These are phyloP conservation scores for Junonia oenone DNA, from an alignment of 2,888 invertebrate species.

Conservation along the genomic window DNA sequence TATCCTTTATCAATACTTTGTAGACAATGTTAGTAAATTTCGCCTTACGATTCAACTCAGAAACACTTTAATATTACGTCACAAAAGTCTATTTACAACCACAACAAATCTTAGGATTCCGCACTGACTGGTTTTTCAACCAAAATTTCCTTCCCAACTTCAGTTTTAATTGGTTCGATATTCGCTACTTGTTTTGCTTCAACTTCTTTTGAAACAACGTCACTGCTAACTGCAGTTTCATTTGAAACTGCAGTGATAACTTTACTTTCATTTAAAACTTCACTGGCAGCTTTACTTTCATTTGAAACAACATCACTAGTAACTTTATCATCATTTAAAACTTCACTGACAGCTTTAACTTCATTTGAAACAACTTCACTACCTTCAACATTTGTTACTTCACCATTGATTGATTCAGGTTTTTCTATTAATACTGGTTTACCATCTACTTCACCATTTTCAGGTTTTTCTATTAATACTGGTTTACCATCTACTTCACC, in stretches of 20 bases:
- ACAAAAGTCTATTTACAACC: slow-evolving; percentile 1
- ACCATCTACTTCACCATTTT: too few relatives aligned
- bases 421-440: slow-evolving; percentile 40
- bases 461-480: slow-evolving; percentile 39
- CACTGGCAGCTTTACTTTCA: neutral
- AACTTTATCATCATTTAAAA: neutral
- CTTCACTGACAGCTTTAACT: neutral
- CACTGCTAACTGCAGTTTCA: neutral
- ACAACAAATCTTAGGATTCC: neutral
- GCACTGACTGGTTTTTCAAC: neutral
- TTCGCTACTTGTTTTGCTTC: neutral
- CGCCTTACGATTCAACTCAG: slow-evolving; percentile 7
- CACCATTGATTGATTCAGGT: too few relatives aligned
- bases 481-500: slow-evolving; percentile 26
- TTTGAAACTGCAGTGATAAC: neutral
- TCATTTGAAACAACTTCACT: neutral
- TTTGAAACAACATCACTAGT: neutral
- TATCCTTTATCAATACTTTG: too few relatives aligned
- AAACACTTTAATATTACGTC: neutral
- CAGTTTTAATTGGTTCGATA: neutral
- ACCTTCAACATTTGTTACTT: too few relatives aligned
- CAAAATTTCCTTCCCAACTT: neutral
- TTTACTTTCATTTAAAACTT: neutral
- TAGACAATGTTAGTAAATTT: neutral
- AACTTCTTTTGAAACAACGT: neutral